Evolutionary conservation across 2,888 invertebrate genomes (phyloP), one percentile per base, ranked within the genome.

Genomic region (Mamestra brassicae): DNA sequence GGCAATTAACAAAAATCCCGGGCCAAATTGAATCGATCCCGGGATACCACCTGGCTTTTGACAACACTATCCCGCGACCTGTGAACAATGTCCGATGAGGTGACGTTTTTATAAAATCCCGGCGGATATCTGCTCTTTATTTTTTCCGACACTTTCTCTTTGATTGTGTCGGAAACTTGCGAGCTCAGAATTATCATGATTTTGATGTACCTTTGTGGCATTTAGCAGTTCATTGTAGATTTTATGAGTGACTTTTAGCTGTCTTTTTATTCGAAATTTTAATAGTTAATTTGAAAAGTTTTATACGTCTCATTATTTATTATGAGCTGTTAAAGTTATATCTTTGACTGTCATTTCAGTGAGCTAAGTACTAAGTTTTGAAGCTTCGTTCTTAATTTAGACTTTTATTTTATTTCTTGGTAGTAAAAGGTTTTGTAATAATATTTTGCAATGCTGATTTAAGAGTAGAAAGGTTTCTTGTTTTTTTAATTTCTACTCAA

Each of bases 1-100:
- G 13, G 5, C 1, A 42, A 55, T 5, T 7, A 7, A 8, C 17
- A 42, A 42, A 55, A n/a, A 62, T 42, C n/a, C 26, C 63, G 17
- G 0, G 1, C 10, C 0, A 45, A 47, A 58, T 34, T 7, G 54
- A 60, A n/a, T 36, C 4, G 34, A 60, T 65, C 55, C 83, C 61
- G 74, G 52, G 47, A 64, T 60, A 4, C 38, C 26, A 73, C 62
- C 47, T 78, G 64, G 13, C 52, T 47, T 62, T 52, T 61, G 67
- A 50, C 83, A 87, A 47, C 88, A 81, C 88, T 85, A 83, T 75
- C 60, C 57, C 68, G 68, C 84, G 86, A 90, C 88, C 90, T 89
- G 89, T 85, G 89, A 88, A 88, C 90, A 89, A 88, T 87, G 90
- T 89, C 89, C 88, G 84, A 89, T 85, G 88, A 88, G 84, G 89